Evolutionary conservation across 2,888 invertebrate species (phyloP).

Genomic region (Rambutsinella grinnellia): DNA sequence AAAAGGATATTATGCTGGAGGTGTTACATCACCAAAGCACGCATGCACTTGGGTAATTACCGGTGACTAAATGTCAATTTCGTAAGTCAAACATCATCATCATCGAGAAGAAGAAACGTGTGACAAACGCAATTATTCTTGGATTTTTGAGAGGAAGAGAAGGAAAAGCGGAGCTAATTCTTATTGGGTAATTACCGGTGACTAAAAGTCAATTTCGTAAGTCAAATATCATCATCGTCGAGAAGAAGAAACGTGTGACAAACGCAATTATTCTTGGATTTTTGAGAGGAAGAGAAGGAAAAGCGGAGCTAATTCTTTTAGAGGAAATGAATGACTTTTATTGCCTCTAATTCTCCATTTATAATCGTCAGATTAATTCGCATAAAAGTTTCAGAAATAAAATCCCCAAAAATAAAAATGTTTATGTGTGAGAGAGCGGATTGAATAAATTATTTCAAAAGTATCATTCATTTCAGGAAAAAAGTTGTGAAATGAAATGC

Average conservation of each 20-base stretch:
- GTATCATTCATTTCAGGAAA: too few species aligned
- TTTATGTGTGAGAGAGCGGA: too few species aligned
- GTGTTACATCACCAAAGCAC: too few species aligned
- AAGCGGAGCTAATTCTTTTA: background rate
- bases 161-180: background rate
- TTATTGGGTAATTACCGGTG: conserved; percentile 7
- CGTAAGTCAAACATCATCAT: background rate
- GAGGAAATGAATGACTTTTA: too few species aligned
- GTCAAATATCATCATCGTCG: background rate
- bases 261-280: background rate
- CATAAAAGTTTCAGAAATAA: too few species aligned
- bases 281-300: background rate
- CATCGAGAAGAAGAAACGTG: background rate
- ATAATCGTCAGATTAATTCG: too few species aligned
- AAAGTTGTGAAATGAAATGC: too few species aligned
- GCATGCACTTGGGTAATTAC: too few species aligned
- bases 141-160: background rate
- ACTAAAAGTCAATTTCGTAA: conserved; percentile 4
- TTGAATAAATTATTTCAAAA: too few species aligned
- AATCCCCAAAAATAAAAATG: too few species aligned
- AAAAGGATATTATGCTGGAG: too few species aligned
- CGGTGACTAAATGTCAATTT: conserved; percentile 9
- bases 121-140: conserved; percentile 3
- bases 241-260: conserved; percentile 1
- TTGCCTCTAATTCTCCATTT: too few species aligned